Base-by-base conservation (phyloP, 1,140 invertebrate species). In the Ceratina australensis region DNA sequence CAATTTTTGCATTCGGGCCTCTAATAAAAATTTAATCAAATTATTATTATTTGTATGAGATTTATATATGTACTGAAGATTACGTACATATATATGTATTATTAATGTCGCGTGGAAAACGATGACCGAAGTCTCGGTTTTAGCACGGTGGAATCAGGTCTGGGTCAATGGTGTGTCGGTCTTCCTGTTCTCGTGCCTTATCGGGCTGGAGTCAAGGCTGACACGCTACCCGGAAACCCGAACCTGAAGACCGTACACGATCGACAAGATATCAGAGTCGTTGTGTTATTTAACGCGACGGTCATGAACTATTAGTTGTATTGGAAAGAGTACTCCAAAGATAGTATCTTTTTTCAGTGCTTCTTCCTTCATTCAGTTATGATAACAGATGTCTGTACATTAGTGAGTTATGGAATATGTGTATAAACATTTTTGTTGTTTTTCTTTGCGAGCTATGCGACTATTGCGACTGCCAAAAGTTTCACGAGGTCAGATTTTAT, bases 171-270 rank as follows among this genome's bases (percentile, higher is more conserved):
- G 50, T 64, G 26, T 24, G 50, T 50, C 77, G 80, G 66, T 47
- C 78, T 82, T 82, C 78, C 67, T 80, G 81, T 80, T 82, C 72
- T 76, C 72, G 59, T 61, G 42, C 49, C 77, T 82, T 82, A 82
- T 82, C 80, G 71, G 26, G 16, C 2, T 20, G 28, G 26, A 80
- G 60, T 77, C 81, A 80, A 82, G 78, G 78, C 63, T 82, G 67
- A 79, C 78, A 80, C 42, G 67, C 72, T 75, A 82, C 65, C 71
- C 61, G 75, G 80, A 79, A 72, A 79, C 65, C 59, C 65, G 64
- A 79, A 71, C 63, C 63, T 13, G 28, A 78, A 72, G 49, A 22
- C 20, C 47, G 52, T 18, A 56, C 42, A 61, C 64, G 78, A 75
- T 79, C 78, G 77, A 42, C 54, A 78, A 72, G 76, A 78, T 72